A percentile compares a stretch with the other conserved stretches of the same genome.
Evolutionary conservation across 1,140 invertebrate species (phyloP).

Genomic region (Orius insidiosus): DNA sequence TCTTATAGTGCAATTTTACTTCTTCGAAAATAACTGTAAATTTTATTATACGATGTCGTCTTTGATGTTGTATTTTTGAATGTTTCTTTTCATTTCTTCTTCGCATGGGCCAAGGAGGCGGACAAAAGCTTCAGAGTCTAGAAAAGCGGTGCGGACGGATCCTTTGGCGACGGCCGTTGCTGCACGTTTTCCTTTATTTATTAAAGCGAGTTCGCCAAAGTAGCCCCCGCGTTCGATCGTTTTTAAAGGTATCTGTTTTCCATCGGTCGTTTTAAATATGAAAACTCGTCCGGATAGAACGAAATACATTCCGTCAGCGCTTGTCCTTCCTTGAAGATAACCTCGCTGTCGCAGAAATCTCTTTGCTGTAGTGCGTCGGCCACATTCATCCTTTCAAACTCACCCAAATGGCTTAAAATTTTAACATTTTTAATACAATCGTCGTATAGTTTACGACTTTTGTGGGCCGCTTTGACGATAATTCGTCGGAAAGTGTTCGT

Average conservation of each 20-base stretch:
- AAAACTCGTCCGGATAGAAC: conserved; percentile 75
- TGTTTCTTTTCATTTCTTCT: conserved; percentile 77
- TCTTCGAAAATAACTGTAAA: too few species aligned
- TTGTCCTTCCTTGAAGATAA: conserved; percentile 84
- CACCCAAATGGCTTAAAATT: conserved; percentile 43
- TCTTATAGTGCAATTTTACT: too few species aligned
- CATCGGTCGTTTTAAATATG: conserved; percentile 6
- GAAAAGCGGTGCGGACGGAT: conserved; percentile 69
- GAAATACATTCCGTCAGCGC: conserved; percentile 94
- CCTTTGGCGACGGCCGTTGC: conserved; percentile 77
- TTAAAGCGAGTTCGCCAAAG: conserved; percentile 86
- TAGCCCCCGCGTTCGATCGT: conserved; percentile 46
- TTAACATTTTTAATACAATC: conserved; percentile 79
- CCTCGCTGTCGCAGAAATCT: conserved; percentile 50
- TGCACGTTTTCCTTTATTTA: conserved; percentile 87
- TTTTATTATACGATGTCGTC: too few species aligned
- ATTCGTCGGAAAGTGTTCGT: conserved; percentile 86
- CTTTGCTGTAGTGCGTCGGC: conserved; percentile 80
- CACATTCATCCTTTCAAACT: conserved; percentile 88
- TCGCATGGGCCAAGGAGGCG: conserved; percentile 91
- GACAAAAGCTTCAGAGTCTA: conserved; percentile 94
- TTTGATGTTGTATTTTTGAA: too few species aligned
- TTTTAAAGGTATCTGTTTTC: neutral
- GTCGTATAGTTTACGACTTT: conserved; percentile 93
- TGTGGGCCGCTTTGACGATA: conserved; percentile 86